A percentile compares a stretch with the other conserved stretches of the same genome.
Evolutionary conservation across 2,113 vertebrate genomes (phyloP).

Genomic region (Cyanistes caeruleus): DNA sequence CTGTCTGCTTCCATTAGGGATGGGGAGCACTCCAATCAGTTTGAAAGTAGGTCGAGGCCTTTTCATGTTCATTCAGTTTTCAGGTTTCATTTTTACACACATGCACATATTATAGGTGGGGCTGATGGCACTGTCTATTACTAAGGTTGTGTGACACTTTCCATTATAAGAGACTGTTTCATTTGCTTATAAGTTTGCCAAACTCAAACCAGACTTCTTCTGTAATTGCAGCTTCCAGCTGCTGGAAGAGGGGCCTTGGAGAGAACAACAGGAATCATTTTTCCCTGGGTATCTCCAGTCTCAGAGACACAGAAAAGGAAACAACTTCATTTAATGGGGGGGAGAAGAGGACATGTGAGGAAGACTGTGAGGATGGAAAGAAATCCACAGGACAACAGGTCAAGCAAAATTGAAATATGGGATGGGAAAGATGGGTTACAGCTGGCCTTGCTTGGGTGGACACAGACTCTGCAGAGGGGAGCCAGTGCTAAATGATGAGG

Average conservation of each 20-base stretch:
- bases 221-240: slow-evolving; percentile 8
- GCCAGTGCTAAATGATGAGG: not conserved
- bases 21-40: not conserved
- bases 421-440: not conserved
- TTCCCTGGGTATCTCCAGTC: not conserved
- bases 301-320: not conserved
- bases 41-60: slow-evolving; percentile 57
- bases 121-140: slow-evolving; percentile 25
- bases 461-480: not conserved
- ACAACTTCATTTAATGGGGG: not conserved
- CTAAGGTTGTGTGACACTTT: slow-evolving; percentile 33
- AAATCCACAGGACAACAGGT: not conserved
- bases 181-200: slow-evolving; percentile 7
- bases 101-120: not conserved
- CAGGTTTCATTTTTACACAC: slow-evolving; percentile 41
- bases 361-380: not conserved
- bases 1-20: slow-evolving; percentile 52
- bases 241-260: not conserved
- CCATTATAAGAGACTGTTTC: slow-evolving; percentile 30
- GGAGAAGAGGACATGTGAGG: not conserved
- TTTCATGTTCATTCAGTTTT: slow-evolving; percentile 61
- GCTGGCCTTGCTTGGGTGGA: not conserved
- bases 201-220: slow-evolving; percentile 50
- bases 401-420: not conserved
- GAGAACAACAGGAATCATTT: not conserved